Conservation (phyloP, 1,140 invertebrate species). For the Gonioctena quinquepunctata region DNA sequence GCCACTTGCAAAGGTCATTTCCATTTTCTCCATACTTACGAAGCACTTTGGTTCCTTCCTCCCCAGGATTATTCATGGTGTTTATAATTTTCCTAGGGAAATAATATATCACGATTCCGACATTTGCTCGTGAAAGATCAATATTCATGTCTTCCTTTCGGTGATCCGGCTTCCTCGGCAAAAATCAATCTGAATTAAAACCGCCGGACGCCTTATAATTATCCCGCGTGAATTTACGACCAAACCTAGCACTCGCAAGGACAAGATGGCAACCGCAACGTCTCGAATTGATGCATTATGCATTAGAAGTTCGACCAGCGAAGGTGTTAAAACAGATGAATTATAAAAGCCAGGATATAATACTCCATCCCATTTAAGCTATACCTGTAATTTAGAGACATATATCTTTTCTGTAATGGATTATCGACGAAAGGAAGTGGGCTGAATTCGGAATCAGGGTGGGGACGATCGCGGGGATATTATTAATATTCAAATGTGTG, state of each 20-base stretch:
- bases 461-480: neutral
- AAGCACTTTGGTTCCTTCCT: too few species aligned
- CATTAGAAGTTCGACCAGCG: slow-evolving; percentile 27
- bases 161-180: too few species aligned
- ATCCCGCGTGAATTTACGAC: neutral
- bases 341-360: slow-evolving; percentile 39
- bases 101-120: too few species aligned
- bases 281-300: slow-evolving; percentile 31
- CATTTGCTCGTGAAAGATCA: too few species aligned
- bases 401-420: slow-evolving; percentile 30
- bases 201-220: neutral
- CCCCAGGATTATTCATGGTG: too few species aligned
- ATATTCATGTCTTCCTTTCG: too few species aligned
- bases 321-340: slow-evolving; percentile 41
- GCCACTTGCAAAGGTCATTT: too few species aligned
- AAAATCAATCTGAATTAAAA: neutral
- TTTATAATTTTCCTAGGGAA: too few species aligned
- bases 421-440: neutral
- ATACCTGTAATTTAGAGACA: slow-evolving; percentile 39
- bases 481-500: too few species aligned
- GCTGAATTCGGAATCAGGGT: neutral
- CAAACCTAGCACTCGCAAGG: neutral
- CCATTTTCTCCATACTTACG: too few species aligned
- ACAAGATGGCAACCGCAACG: neutral
- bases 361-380: slow-evolving; percentile 30